These are phyloP conservation scores for Ptychoptera contaminata DNA, from an alignment of 2,888 invertebrate genomes.

Conservation along the genomic window DNA sequence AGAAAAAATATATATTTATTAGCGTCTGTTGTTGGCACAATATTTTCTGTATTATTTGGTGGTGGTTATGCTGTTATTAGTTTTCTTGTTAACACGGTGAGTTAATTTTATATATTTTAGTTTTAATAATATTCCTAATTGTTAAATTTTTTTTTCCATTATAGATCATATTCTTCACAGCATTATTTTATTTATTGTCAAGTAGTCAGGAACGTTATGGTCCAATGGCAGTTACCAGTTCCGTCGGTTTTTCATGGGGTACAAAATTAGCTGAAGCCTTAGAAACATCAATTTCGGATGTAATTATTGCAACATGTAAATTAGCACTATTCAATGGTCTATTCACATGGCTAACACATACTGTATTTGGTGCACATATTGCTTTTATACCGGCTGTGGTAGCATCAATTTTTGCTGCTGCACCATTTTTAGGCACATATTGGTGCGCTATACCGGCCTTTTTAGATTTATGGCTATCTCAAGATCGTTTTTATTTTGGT, in stretches of 20 bases:
- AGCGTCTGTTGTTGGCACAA: conserved; percentile 70
- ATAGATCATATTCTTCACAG: conserved; percentile 92
- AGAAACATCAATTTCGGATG: conserved; percentile 81
- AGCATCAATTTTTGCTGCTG: conserved; percentile 85
- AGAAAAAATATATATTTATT: conserved; percentile 82
- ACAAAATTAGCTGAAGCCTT: conserved; percentile 64
- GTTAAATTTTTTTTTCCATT: conserved; percentile 15
- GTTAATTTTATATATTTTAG: conserved; percentile 8
- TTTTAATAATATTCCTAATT: conserved; percentile 2
- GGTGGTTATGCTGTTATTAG: conserved; percentile 83
- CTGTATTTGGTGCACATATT: conserved; percentile 83
- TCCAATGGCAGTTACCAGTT: conserved; percentile 76
- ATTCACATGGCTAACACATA: conserved; percentile 97
- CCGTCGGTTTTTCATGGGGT: conserved; percentile 64
- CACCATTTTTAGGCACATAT: conserved; percentile 92
- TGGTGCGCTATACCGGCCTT: conserved; percentile 90
- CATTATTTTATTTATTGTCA: conserved; percentile 86
- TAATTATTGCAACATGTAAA: conserved; percentile 91
- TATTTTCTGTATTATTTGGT: conserved; percentile 71
- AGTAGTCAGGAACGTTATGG: conserved; percentile 78
- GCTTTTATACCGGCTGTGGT: conserved; percentile 81
- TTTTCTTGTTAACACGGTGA: conserved; percentile 68
- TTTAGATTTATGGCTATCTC: conserved; percentile 86
- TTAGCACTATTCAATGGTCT: conserved; percentile 94
- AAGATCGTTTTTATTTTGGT: conserved; percentile 70